phyloP scores from a whole-genome alignment of 2,113 vertebrate species.

The Cebidichthys violaceus region DNA sequence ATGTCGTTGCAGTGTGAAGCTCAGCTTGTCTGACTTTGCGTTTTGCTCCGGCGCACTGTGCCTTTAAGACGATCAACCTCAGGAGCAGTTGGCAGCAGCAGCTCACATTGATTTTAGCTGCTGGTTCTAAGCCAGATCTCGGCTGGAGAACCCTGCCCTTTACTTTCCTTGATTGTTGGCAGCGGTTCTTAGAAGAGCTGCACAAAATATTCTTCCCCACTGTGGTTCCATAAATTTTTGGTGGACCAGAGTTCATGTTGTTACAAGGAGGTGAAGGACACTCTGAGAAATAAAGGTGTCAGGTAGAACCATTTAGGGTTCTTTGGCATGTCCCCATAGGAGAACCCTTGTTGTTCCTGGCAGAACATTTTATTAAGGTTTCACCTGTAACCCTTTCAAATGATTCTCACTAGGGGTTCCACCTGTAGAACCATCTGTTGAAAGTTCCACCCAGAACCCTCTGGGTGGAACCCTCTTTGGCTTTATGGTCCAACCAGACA shows the following conservation, averaged over 20 bases:
- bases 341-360: too few species aligned
- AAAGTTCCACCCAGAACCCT: too few species aligned
- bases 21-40: slow-evolving; percentile 17
- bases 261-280: not conserved
- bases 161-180: slow-evolving; percentile 66
- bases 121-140: slow-evolving; percentile 29
- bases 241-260: not conserved
- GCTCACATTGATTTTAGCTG: slow-evolving; percentile 55
- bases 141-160: slow-evolving; percentile 19
- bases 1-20: not conserved
- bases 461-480: not conserved
- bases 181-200: slow-evolving; percentile 25
- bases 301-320: too few species aligned
- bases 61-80: slow-evolving; percentile 26
- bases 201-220: not conserved
- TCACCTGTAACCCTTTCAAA: too few species aligned
- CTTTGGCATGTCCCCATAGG: too few species aligned
- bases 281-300: too few species aligned
- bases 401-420: not conserved
- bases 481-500: not conserved
- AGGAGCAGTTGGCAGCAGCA: slow-evolving; percentile 15
- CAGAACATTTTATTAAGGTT: too few species aligned
- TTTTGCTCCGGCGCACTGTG: not conserved
- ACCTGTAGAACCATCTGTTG: not conserved
- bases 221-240: not conserved